These are phyloP conservation scores for Cricetomys ansorgei DNA, from an alignment of 2,113 vertebrate genomes.

Conservation along the genomic window DNA sequence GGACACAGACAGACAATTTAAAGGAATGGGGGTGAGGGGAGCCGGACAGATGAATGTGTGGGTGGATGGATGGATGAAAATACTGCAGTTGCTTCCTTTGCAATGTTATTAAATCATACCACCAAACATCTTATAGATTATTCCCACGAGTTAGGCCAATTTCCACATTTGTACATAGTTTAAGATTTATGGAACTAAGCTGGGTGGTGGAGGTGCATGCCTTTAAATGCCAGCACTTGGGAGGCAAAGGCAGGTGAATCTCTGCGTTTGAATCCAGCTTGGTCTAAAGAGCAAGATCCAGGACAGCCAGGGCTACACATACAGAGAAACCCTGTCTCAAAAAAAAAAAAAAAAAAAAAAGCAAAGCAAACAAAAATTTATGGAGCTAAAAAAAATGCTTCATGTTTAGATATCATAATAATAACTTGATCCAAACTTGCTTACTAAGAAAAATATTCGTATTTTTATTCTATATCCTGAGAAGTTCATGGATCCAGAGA, in stretches of 20 bases:
- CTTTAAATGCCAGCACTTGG: too few species aligned
- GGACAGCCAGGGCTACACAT: too few species aligned
- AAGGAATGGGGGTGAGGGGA: neutral
- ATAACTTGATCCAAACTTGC: neutral
- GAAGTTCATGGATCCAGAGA: neutral
- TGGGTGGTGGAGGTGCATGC: too few species aligned
- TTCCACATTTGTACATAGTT: neutral
- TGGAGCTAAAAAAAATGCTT: constrained; percentile 11
- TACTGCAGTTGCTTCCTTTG: neutral
- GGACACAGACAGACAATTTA: neutral
- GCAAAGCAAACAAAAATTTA: too few species aligned
- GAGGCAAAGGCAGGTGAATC: too few species aligned
- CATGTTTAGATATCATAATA: neutral
- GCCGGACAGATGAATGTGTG: neutral
- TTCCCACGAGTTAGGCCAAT: neutral
- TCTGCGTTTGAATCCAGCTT: too few species aligned
- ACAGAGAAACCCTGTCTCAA: too few species aligned
- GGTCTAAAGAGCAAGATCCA: too few species aligned
- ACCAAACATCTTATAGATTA: neutral
- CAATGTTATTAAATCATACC: neutral
- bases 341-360: too few species aligned
- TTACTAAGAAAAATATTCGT: constrained; percentile 39
- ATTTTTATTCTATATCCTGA: constrained; percentile 8
- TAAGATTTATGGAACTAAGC: too few species aligned
- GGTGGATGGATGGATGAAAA: neutral